These are phyloP conservation scores for Drosophila vallismaia DNA, from an alignment of 2,888 invertebrate species.

Conservation along the genomic window DNA sequence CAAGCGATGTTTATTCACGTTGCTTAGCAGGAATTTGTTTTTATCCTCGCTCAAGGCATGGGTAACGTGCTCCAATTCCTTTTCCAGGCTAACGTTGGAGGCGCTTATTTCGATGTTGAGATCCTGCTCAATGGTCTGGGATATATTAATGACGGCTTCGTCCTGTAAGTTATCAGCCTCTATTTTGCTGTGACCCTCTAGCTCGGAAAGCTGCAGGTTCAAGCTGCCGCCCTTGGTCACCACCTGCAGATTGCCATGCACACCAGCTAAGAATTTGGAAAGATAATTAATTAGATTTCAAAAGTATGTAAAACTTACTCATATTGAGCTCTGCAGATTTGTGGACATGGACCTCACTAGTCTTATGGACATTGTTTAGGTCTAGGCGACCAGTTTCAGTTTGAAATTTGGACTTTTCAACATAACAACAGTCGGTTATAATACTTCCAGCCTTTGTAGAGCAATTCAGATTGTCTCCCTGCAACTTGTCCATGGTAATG, in stretches of 20 bases:
- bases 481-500: constrained; percentile 79
- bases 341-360: constrained; percentile 71
- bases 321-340: constrained; percentile 80
- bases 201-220: constrained; percentile 81
- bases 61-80: constrained; percentile 71
- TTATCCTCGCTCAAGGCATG: constrained; percentile 69
- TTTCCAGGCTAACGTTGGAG: constrained; percentile 67
- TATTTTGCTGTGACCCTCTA: constrained; percentile 78
- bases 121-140: constrained; percentile 80
- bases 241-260: constrained; percentile 81
- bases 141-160: constrained; percentile 79
- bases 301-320: constrained; percentile 66
- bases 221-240: constrained; percentile 78
- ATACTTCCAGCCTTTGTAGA: constrained; percentile 78
- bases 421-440: constrained; percentile 80
- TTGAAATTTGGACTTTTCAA: constrained; percentile 80
- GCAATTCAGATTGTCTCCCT: constrained; percentile 79
- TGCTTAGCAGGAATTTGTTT: constrained; percentile 68
- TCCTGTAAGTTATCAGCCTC: constrained; percentile 65
- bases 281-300: too few relatives aligned
- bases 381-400: constrained; percentile 78
- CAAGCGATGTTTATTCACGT: constrained; percentile 60
- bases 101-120: constrained; percentile 74
- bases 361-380: constrained; percentile 82
- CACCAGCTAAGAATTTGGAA: constrained; percentile 71